Evolutionary conservation across 2,888 invertebrate species (phyloP).

Genomic region (Aplocera efformata): DNA sequence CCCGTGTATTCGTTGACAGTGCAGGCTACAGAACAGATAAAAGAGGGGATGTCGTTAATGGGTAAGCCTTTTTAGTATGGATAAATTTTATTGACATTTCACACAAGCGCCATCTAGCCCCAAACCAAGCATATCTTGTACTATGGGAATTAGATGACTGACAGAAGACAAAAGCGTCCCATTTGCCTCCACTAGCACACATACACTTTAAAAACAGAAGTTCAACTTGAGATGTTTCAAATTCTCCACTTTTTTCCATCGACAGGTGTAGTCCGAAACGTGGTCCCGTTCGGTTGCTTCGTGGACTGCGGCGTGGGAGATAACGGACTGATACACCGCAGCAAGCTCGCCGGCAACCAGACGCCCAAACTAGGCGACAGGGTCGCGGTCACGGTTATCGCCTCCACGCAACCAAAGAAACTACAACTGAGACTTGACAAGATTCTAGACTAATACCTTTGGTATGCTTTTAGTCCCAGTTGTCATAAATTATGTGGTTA

Average conservation of each 20-base stretch:
- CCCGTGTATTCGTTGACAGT: slow-evolving; percentile 89
- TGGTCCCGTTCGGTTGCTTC: slow-evolving; percentile 95
- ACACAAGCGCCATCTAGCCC: too few species aligned
- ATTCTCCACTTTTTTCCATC: not conserved
- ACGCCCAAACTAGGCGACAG: slow-evolving; percentile 84
- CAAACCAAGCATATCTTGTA: too few species aligned
- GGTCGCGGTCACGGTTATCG: slow-evolving; percentile 83
- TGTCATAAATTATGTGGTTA: too few species aligned
- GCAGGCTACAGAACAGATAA: slow-evolving; percentile 84
- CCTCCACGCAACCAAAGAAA: slow-evolving; percentile 79
- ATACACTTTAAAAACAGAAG: too few species aligned
- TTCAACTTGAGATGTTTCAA: not conserved
- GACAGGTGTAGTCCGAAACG: slow-evolving; percentile 90
- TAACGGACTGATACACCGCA: slow-evolving; percentile 85
- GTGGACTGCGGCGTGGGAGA: slow-evolving; percentile 90
- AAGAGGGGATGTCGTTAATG: slow-evolving; percentile 81
- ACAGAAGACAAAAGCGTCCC: too few species aligned
- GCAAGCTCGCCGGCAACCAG: slow-evolving; percentile 74
- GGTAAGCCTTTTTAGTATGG: too few species aligned
- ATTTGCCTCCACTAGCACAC: too few species aligned
- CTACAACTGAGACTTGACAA: slow-evolving; percentile 77
- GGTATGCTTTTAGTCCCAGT: slow-evolving; percentile 26
- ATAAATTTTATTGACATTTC: too few species aligned
- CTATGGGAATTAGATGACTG: too few species aligned
- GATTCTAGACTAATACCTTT: slow-evolving; percentile 52